phyloP scores from a whole-genome alignment of 64 coral and sea anemone species.

The Montipora efflorescens region DNA sequence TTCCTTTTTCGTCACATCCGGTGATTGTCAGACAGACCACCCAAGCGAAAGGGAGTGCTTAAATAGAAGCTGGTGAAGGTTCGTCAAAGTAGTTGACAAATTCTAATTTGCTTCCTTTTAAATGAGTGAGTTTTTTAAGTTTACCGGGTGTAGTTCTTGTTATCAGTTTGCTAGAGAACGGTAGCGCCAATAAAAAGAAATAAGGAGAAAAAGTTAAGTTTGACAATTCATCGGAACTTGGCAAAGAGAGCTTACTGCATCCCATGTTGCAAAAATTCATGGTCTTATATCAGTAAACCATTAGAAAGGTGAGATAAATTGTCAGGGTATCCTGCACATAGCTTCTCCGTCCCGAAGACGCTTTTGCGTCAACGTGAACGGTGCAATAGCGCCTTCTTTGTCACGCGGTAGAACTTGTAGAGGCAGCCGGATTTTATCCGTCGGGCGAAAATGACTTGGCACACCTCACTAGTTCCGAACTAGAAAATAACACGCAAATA shows the following conservation, averaged over 20 bases:
- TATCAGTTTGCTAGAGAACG: neutral
- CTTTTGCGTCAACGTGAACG: too few species aligned
- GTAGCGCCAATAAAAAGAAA: neutral
- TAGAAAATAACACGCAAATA: too few species aligned
- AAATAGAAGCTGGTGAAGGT: too few species aligned
- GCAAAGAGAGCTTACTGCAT: neutral
- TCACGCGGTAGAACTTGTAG: too few species aligned
- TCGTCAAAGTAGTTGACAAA: neutral
- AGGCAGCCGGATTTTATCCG: too few species aligned
- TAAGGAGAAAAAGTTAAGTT: neutral
- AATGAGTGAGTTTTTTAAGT: neutral
- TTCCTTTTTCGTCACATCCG: constrained; percentile 1
- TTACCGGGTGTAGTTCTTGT: neutral
- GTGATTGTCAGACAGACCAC: constrained; percentile 32
- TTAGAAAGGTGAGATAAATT: neutral
- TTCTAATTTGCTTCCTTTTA: neutral
- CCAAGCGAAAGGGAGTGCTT: neutral
- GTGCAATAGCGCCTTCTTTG: too few species aligned
- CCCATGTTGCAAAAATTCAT: neutral
- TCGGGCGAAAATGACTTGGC: too few species aligned
- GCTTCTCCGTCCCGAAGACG: neutral
- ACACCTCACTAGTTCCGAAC: too few species aligned
- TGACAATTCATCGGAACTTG: too few species aligned
- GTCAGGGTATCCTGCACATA: neutral
- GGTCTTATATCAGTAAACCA: neutral